A percentile compares a stretch with the other conserved stretches of the same genome.
These are phyloP conservation scores for Gandaritis pyraliata DNA, from an alignment of 2,888 invertebrate species.

Conservation along the genomic window DNA sequence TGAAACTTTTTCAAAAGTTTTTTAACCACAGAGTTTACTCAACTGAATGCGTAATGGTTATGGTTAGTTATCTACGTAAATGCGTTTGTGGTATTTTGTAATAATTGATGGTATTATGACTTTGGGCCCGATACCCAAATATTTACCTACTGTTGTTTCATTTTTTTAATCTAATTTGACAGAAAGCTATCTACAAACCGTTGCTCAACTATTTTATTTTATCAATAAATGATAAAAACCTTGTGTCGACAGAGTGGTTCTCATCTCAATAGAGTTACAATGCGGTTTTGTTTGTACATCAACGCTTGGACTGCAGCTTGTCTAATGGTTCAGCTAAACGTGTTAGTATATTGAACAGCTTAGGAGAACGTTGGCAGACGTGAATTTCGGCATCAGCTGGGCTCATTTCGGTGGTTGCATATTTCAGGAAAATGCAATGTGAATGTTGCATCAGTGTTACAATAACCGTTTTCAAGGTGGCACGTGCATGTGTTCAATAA, in stretches of 20 bases:
- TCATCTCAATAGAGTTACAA: too few species aligned
- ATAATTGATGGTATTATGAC: not conserved
- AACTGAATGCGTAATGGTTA: not conserved
- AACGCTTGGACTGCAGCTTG: constrained; percentile 2
- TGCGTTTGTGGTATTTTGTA: not conserved
- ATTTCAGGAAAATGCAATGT: constrained; percentile 10
- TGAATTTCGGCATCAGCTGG: constrained; percentile 55
- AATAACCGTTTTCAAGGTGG: not conserved
- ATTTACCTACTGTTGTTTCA: too few species aligned
- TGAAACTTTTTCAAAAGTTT: constrained; percentile 16
- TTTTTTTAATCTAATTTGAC: too few species aligned
- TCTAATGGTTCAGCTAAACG: constrained; percentile 50
- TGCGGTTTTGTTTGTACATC: not conserved
- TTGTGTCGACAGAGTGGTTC: too few species aligned
- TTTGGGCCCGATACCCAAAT: too few species aligned
- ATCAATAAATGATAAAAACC: too few species aligned
- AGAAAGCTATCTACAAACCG: too few species aligned
- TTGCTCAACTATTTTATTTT: too few species aligned
- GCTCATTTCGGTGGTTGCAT: constrained; percentile 25
- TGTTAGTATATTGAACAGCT: constrained; percentile 65
- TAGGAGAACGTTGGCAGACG: constrained; percentile 55
- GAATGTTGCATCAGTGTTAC: constrained; percentile 5
- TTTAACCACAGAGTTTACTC: constrained; percentile 2
- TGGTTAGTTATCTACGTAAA: too few species aligned
- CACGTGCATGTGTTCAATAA: not conserved